These are phyloP conservation scores for Neoniphon sammara DNA, from an alignment of 2,797 vertebrate genomes.

Conservation along the genomic window DNA sequence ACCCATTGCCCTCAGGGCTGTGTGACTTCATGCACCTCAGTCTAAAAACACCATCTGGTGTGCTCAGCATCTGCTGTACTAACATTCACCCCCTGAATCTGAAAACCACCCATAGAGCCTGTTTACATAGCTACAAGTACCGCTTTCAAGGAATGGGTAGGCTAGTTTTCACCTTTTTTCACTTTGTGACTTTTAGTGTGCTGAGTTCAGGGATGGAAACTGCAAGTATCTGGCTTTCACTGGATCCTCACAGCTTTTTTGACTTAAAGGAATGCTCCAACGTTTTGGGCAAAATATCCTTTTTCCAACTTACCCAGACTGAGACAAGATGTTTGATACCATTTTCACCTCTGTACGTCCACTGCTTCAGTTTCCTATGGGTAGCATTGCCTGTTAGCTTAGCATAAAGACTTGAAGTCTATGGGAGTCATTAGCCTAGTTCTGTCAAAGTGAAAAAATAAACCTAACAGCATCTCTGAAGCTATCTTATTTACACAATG, in stretches of 20 bases:
- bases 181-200: conserved; percentile 22
- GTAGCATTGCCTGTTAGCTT: too few relatives aligned
- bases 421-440: too few relatives aligned
- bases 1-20: conserved; percentile 75
- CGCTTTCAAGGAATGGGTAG: neutral
- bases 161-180: conserved; percentile 21
- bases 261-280: too few relatives aligned
- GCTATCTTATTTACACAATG: too few relatives aligned
- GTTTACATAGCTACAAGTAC: conserved; percentile 57
- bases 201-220: conserved; percentile 50
- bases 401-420: too few relatives aligned
- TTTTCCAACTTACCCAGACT: too few relatives aligned
- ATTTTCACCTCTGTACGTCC: too few relatives aligned
- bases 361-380: too few relatives aligned
- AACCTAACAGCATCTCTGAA: too few relatives aligned
- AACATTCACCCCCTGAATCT: conserved; percentile 72
- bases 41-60: conserved; percentile 77
- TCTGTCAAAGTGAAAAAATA: too few relatives aligned
- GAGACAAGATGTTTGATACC: too few relatives aligned
- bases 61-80: conserved; percentile 79
- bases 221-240: conserved; percentile 6
- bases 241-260: neutral
- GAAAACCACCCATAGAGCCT: conserved; percentile 50
- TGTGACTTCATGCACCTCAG: conserved; percentile 81
- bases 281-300: too few relatives aligned